Evolutionary conservation across 2,113 vertebrate genomes (phyloP), one percentile per base, ranked within the genome.

Genomic region (Peromyscus leucopus): DNA sequence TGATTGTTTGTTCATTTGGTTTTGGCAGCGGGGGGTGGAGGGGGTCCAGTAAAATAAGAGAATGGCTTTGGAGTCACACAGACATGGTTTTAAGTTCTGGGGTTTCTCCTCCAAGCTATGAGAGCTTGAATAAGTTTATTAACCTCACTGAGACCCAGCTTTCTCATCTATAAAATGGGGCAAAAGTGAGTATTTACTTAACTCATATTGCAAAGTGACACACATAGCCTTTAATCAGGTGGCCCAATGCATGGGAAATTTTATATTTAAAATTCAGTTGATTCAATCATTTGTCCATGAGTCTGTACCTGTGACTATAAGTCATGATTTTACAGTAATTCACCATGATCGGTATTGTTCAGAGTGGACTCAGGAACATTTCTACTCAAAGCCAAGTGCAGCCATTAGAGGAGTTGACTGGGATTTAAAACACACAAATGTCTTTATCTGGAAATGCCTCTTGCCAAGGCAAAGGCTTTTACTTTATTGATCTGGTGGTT

Each of bases 381-480:
- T 72, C 31, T 93, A 16, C 21, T 93, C 59, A 74, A 96, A 93
- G 74, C 75, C 74, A 90, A 93, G 33, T 65, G 26, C 19, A 22
- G 94, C 24, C 85, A 93, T 61, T 67, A 88, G 39, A 22, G 96
- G 87, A 95, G 42, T 24, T n/a, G 5, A 26, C 22, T 15, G 51
- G 33, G 33, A 4, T 92, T 72, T 86, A 59, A 80, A 93, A 80
- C 48, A 90, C 4, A 15, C 26, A 36, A 65, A 78, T 28, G 46
- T 63, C 71, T 46, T 95, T 76, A 57, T 92, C 65, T 72, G 69
- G 16, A 82, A 75, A 69, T 4, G 24, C 13, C 22, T 65, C 42
- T 74, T 74, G 42, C 24, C 17, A 71, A 75, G 21, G 51, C 55
- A 75, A 42, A 88, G 80, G 63, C 1, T 89, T 67, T 93, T 69